phyloP scores from a whole-genome alignment of 92 coral and sea anemone genomes.

The Porites evermanni region DNA sequence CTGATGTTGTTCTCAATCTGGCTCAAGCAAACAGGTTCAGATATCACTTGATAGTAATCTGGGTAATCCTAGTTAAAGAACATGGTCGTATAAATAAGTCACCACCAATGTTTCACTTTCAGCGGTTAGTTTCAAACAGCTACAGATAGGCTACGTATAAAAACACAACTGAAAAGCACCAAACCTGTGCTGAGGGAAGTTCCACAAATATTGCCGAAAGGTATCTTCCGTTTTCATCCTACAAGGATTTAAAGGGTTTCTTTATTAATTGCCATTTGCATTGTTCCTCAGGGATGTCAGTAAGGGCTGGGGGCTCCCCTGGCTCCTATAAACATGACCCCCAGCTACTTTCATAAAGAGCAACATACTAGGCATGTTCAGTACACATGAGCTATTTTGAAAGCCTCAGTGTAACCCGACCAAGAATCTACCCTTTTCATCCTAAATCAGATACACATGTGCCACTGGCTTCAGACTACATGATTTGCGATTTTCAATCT shows the following conservation, averaged over 20 bases:
- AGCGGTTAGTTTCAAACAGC: not conserved
- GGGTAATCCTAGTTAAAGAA: slow-evolving; percentile 83
- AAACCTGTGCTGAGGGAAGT: slow-evolving; percentile 93
- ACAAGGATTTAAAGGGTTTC: not conserved
- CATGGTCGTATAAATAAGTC: not conserved
- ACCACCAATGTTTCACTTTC: not conserved
- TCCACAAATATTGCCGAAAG: slow-evolving; percentile 96
- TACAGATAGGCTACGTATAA: not conserved
- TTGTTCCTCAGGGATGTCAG: not conserved
- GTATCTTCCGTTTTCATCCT: slow-evolving; percentile 97
- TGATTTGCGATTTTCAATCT: too few species aligned
- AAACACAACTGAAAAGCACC: not conserved
- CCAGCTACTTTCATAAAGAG: too few species aligned
- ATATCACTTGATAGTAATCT: slow-evolving; percentile 96
- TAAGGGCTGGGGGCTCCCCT: not conserved
- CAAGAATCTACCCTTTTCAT: too few species aligned
- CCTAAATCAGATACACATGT: too few species aligned
- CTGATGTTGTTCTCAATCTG: slow-evolving; percentile 92
- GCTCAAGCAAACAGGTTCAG: slow-evolving; percentile 96
- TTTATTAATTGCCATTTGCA: too few species aligned
- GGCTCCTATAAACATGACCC: too few species aligned
- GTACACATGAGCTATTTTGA: too few species aligned
- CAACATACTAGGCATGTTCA: too few species aligned
- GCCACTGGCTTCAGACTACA: too few species aligned
- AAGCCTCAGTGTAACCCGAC: too few species aligned